A percentile compares a stretch with the other conserved stretches of the same genome.
Conservation (phyloP, 2,113 vertebrate species). For the Oplegnathus fasciatus region DNA sequence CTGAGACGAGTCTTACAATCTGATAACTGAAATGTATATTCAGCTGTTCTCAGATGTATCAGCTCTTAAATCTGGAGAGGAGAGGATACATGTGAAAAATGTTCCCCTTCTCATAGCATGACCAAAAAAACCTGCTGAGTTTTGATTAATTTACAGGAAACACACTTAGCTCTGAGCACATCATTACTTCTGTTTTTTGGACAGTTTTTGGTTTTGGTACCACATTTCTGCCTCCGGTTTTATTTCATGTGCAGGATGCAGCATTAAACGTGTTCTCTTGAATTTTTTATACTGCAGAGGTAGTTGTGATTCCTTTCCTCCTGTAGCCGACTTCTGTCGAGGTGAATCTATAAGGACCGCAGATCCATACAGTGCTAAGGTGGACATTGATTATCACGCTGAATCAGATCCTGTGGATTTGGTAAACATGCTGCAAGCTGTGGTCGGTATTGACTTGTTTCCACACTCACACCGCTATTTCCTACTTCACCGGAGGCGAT, state of each 20-base stretch:
- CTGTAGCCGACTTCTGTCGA: neutral
- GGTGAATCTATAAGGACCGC: constrained; percentile 38
- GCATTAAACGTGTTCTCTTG: constrained; percentile 14
- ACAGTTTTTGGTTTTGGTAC: neutral
- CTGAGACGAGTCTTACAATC: neutral
- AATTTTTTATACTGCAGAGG: constrained; percentile 31
- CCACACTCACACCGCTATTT: constrained; percentile 57
- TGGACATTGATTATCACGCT: constrained; percentile 48
- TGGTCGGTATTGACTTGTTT: constrained; percentile 57
- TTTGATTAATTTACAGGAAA: constrained; percentile 1
- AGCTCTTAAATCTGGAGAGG: neutral
- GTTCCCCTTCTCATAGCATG: neutral
- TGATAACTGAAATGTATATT: neutral
- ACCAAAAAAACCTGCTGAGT: neutral
- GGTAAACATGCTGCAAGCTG: constrained; percentile 37
- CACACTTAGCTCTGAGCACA: neutral
- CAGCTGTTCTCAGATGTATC: neutral
- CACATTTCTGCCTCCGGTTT: constrained; percentile 18
- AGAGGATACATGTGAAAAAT: neutral
- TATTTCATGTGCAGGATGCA: constrained; percentile 9
- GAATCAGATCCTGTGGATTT: constrained; percentile 53
- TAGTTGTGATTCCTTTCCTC: constrained; percentile 3
- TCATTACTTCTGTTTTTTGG: neutral
- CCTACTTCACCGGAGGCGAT: constrained; percentile 37
- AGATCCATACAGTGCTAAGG: constrained; percentile 47